phyloP scores from a whole-genome alignment of 2,113 vertebrate genomes.

The Saccopteryx leptura region DNA sequence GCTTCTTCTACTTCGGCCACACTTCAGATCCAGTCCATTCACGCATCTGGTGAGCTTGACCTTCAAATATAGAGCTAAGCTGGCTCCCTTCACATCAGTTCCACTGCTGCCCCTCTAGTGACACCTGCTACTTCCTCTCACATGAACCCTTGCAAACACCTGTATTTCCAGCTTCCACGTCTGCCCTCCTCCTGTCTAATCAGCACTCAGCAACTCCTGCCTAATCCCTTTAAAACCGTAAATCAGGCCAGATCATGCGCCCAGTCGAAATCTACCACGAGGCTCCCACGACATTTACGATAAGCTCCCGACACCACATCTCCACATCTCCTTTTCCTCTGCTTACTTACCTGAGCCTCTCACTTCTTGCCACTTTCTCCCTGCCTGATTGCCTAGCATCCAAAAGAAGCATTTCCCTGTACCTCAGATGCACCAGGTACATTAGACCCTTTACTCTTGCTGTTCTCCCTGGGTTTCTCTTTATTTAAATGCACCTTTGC shows the following conservation, averaged over 20 bases:
- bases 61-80: not conserved
- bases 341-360: not conserved
- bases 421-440: not conserved
- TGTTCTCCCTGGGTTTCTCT: not conserved
- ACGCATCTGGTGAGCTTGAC: not conserved
- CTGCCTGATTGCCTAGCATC: not conserved
- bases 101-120: rapidly evolving
- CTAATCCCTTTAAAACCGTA: not conserved
- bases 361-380: not conserved
- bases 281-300: rapidly evolving
- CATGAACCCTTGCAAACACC: not conserved
- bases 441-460: not conserved
- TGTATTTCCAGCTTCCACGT: not conserved
- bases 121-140: not conserved
- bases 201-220: not conserved
- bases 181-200: not conserved
- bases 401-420: rapidly evolving
- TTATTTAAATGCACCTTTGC: not conserved
- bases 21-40: not conserved
- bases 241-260: not conserved
- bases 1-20: not conserved
- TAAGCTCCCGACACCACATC: not conserved
- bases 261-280: not conserved
- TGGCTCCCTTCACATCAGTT: not conserved
- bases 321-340: not conserved